A percentile compares a stretch with the other conserved stretches of the same genome.
These are phyloP conservation scores for Archaeoteleia sp. DNA, from an alignment of 2,888 invertebrate species.

Conservation along the genomic window DNA sequence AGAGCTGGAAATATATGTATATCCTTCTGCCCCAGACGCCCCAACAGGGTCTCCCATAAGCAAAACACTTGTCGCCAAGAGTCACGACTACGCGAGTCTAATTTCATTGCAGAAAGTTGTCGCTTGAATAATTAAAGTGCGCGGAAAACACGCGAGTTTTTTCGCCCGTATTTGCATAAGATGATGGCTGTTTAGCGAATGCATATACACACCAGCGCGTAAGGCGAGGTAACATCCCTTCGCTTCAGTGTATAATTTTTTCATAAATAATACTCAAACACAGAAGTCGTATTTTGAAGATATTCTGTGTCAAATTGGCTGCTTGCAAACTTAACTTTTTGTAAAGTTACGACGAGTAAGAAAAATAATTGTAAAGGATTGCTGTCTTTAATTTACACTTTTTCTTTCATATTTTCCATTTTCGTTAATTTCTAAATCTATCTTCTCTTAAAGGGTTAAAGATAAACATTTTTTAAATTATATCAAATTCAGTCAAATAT, in stretches of 20 bases:
- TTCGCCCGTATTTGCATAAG: conserved; percentile 69
- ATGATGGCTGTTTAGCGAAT: conserved; percentile 51
- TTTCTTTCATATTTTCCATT: too few relatives aligned
- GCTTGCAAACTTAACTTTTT: too few relatives aligned
- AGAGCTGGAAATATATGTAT: conserved; percentile 52
- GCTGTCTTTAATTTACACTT: too few relatives aligned
- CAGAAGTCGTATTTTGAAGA: too few relatives aligned
- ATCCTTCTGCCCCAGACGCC: conserved; percentile 48
- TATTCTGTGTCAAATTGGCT: too few relatives aligned
- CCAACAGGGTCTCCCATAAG: conserved; percentile 60
- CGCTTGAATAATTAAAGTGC: conserved; percentile 73
- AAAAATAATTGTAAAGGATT: too few relatives aligned
- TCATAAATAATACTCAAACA: conserved; percentile 17
- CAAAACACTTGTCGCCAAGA: conserved; percentile 70
- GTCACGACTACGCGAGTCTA: conserved; percentile 67
- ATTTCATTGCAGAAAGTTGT: conserved; percentile 73
- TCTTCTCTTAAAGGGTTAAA: too few relatives aligned
- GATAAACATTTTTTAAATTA: too few relatives aligned
- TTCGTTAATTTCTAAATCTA: too few relatives aligned
- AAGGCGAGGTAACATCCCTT: conserved; percentile 3
- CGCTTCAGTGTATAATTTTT: not conserved
- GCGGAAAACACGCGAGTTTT: conserved; percentile 68
- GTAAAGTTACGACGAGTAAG: too few relatives aligned
- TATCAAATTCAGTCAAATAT: too few relatives aligned
- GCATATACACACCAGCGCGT: conserved; percentile 25